Evolutionary conservation across 2,888 invertebrate genomes (phyloP).

Genomic region (Mactromeris polynyma): DNA sequence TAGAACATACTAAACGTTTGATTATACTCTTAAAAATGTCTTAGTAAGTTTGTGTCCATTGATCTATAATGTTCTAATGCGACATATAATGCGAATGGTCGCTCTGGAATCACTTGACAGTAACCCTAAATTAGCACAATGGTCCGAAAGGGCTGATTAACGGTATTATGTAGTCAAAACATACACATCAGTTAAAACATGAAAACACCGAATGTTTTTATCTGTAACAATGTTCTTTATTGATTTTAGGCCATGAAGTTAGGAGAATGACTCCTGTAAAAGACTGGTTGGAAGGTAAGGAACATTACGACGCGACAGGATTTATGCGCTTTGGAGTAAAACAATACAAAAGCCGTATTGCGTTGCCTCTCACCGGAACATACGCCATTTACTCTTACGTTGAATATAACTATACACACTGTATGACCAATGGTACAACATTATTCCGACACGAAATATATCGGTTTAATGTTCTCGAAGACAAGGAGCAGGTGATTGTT

Average conservation of each 20-base stretch:
- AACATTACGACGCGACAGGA: not conserved
- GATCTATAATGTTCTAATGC: no score
- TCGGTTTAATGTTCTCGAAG: not conserved
- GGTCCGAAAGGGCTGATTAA: no score
- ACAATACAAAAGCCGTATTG: not conserved
- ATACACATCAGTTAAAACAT: no score
- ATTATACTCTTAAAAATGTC: no score
- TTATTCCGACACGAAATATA: not conserved
- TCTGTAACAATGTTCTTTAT: no score
- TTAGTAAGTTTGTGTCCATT: no score
- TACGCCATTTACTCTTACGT: not conserved
- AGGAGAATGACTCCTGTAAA: not conserved
- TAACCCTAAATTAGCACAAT: no score
- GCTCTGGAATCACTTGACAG: no score
- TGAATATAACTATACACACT: not conserved
- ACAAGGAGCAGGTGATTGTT: not conserved
- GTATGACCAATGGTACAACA: not conserved
- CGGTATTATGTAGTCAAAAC: no score
- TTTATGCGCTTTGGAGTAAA: not conserved
- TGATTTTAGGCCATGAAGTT: not conserved
- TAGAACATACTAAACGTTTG: no score
- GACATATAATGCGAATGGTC: no score
- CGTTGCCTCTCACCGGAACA: not conserved
- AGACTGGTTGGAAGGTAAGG: not conserved
- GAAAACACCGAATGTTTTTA: no score